Conservation (phyloP, 2,888 invertebrate genomes). For the Mesochorus sp. region DNA sequence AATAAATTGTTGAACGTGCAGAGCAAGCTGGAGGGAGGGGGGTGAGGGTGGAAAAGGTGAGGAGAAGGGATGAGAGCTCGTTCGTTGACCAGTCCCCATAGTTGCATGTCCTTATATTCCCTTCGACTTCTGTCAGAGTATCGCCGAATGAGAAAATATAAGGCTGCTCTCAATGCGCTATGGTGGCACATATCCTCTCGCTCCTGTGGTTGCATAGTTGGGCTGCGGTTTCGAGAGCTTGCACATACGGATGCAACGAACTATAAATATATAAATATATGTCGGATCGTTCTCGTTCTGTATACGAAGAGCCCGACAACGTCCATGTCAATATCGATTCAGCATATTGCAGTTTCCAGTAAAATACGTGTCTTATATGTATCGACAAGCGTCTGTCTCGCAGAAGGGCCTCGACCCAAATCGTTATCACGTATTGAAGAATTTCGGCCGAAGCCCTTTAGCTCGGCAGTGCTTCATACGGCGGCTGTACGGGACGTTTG, state of each 20-base stretch:
- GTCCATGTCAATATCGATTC: constrained; percentile 52
- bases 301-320: constrained; percentile 18
- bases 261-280: background rate
- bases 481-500: background rate
- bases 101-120: constrained; percentile 6
- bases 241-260: background rate
- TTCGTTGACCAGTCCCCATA: background rate
- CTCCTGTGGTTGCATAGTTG: too few relatives aligned
- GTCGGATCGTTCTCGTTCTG: constrained; percentile 2
- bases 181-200: constrained; percentile 2
- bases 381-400: background rate
- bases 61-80: background rate
- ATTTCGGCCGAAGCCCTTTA: background rate
- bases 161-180: too few relatives aligned
- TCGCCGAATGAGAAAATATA: constrained; percentile 17
- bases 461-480: background rate
- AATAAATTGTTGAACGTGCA: constrained; percentile 25
- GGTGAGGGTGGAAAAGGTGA: too few relatives aligned
- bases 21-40: too few relatives aligned
- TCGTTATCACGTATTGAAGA: background rate
- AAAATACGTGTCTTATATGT: background rate
- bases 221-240: constrained; percentile 19
- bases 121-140: constrained; percentile 3
- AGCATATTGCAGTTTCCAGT: constrained; percentile 35
- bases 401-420: background rate